A percentile compares a stretch with the other conserved stretches of the same genome.
phyloP scores from a whole-genome alignment of 2,113 vertebrate species.

The Grus americana region DNA sequence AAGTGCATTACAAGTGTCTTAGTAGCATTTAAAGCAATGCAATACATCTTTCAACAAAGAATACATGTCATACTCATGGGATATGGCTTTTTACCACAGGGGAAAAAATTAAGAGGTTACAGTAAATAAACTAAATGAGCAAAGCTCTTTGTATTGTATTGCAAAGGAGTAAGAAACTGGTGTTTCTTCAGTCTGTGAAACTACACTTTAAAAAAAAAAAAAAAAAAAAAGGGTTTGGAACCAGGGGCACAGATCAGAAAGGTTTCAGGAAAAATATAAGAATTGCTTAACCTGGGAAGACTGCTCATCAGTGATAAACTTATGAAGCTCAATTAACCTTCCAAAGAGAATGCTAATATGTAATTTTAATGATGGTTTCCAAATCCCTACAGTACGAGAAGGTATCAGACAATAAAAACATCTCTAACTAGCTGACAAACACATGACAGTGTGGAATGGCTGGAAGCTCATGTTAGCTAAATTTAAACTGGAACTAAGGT shows the following conservation, averaged over 20 bases:
- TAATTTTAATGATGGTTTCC: background rate
- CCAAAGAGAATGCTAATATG: background rate
- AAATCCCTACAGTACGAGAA: background rate
- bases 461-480: background rate
- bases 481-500: background rate
- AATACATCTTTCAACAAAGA: background rate
- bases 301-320: background rate
- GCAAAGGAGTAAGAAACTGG: background rate
- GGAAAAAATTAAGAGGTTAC: background rate
- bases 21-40: rapidly evolving
- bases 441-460: background rate
- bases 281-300: background rate
- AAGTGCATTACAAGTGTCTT: background rate
- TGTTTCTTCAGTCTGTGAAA: background rate
- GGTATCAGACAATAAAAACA: background rate
- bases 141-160: background rate
- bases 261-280: background rate
- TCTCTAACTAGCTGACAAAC: background rate
- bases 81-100: background rate
- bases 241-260: background rate
- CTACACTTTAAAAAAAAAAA: background rate
- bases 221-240: background rate
- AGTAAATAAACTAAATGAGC: background rate
- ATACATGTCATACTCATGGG: background rate
- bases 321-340: background rate